Evolutionary conservation across 2,797 vertebrate genomes (phyloP), one percentile per base, ranked within the genome.

Genomic region (Pogoniulus pusillus): DNA sequence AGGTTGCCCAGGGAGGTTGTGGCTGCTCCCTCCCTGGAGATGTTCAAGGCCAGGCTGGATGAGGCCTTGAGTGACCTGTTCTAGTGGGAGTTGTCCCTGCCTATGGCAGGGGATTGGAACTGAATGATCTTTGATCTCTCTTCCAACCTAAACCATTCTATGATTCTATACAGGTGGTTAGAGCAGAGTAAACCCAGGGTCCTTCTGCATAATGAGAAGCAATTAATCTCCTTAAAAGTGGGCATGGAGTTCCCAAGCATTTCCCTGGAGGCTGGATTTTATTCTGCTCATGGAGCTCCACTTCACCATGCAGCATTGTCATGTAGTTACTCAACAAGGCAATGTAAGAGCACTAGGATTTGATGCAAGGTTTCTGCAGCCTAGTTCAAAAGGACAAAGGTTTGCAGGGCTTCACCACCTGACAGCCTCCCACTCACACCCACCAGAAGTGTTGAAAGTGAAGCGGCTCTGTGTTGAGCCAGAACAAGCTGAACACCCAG

Each of bases 301-400:
- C 32, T 73, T 85, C 35, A 78, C 20, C 13, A 3, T 10, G n/a
- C 32, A 91, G 43, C 12, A 45, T 4, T 7, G 16, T 80, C 83
- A 69, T 11, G 19, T 34, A 16, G 14, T 87, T 88, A 75, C 72
- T 82, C 78, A 91, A 72, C 26, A 78, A 23, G 0, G 0, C 23
- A 17, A n/a, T 1, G 30, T 51, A 78, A 63, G 24, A 69, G 43
- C 10, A 4, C 7, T 5, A 8, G 0, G 1, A 26, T 26, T 86
- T 92, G 16, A 63, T 64, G 86, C 66, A 92, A 91, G 72, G 63
- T 51, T 82, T 85, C 51, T 71, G 39, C 58, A 71, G 64, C 60
- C 30, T 11, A 30, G 76, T 93, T 95, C 90, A 90, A 90, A 93
- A 90, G 88, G 79, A 75, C 83, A 92, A 93, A 94, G 51, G 59